A percentile compares a stretch with the other conserved stretches of the same genome.
Conservation (phyloP, 1,140 invertebrate genomes). For the Heliconius nattereri region DNA sequence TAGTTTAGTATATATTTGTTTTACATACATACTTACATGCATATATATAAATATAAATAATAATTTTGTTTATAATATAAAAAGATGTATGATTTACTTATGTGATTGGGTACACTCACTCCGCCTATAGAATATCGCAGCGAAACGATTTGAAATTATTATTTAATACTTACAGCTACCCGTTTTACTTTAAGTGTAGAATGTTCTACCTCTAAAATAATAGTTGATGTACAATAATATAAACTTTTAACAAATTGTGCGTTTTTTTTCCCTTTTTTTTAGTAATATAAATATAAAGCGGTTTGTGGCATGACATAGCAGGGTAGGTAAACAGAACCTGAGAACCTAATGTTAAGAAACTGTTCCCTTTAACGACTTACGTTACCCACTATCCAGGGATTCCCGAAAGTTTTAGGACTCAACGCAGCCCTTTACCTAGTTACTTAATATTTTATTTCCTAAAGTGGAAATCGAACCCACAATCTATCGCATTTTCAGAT, state of each 20-base stretch:
- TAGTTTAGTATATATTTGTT: not conserved
- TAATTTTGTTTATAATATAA: not conserved
- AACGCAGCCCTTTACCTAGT: too few relatives aligned
- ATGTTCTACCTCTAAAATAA: conserved; percentile 80
- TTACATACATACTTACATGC: not conserved
- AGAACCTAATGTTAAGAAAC: too few relatives aligned
- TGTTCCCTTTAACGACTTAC: too few relatives aligned
- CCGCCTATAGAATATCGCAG: conserved; percentile 71
- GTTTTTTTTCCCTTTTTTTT: conserved; percentile 32
- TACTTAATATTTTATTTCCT: too few relatives aligned
- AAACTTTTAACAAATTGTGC: conserved; percentile 75
- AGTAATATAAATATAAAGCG: not conserved
- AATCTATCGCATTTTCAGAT: too few relatives aligned
- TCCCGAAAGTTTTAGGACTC: too few relatives aligned
- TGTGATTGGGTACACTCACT: conserved; percentile 58
- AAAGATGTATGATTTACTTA: not conserved
- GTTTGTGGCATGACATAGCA: too few relatives aligned
- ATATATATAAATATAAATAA: conserved; percentile 1
- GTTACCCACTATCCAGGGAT: too few relatives aligned
- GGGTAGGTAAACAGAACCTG: too few relatives aligned
- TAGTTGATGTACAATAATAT: conserved; percentile 80
- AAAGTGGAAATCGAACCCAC: too few relatives aligned
- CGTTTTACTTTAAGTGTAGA: conserved; percentile 62
- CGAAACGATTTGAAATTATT: conserved; percentile 55
- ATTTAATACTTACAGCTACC: conserved; percentile 47